Evolutionary conservation across 2,113 vertebrate species (phyloP).

Genomic region (Calidris pugnax): DNA sequence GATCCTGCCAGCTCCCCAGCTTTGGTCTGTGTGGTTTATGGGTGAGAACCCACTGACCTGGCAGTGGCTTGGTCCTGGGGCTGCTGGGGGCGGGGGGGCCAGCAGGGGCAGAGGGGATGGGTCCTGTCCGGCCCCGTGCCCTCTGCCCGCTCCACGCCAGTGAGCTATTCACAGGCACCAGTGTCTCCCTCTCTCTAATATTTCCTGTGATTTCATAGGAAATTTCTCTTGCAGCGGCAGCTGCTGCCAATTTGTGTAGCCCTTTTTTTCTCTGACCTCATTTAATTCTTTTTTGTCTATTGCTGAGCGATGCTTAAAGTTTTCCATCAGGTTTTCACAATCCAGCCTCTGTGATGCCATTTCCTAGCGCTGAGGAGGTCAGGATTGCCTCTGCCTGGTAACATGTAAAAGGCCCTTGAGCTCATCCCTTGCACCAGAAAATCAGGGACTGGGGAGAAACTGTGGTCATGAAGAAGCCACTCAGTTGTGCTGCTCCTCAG

Average conservation of each 20-base stretch:
- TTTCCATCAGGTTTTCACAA: conserved; percentile 22
- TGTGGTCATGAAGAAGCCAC: not conserved
- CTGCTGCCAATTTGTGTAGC: conserved; percentile 36
- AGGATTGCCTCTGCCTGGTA: not conserved
- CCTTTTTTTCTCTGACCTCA: not conserved
- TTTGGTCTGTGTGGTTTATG: not conserved
- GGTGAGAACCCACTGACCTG: not conserved
- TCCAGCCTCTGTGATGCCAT: conserved; percentile 10
- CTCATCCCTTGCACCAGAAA: not conserved
- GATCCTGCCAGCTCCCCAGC: not conserved
- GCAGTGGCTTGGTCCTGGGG: not conserved
- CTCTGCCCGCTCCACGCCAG: not conserved
- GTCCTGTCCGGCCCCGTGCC: not conserved
- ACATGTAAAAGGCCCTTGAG: not conserved
- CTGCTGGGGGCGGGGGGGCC: not conserved
- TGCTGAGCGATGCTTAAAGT: not conserved
- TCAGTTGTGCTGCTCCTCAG: not conserved
- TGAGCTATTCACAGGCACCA: not conserved
- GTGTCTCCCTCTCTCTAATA: not conserved
- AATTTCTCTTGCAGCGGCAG: not conserved
- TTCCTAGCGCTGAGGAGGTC: not conserved
- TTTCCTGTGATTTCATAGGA: conserved; percentile 34
- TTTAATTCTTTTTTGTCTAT: not conserved
- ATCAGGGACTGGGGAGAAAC: not conserved
- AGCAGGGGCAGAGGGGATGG: not conserved